These are phyloP conservation scores for Drosophila sulfurigaster DNA, from an alignment of 1,140 invertebrate species.

Conservation along the genomic window DNA sequence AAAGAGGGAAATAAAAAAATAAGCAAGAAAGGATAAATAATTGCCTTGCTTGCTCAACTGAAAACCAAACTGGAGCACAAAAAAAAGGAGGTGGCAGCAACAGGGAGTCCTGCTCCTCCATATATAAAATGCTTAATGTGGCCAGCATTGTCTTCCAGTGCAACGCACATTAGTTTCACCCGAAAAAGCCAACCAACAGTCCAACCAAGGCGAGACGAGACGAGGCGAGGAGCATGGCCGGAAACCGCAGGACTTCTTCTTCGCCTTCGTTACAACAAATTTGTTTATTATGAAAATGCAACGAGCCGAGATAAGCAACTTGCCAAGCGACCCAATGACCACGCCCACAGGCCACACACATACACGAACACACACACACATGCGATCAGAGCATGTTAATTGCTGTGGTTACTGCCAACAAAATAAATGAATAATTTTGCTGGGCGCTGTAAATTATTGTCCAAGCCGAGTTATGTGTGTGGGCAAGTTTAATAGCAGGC, in stretches of 20 bases:
- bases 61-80: background rate
- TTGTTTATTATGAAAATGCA: constrained; percentile 83
- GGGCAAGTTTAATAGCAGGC: constrained; percentile 20
- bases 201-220: background rate
- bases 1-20: background rate
- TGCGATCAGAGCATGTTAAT: constrained; percentile 65
- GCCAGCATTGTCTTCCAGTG: constrained; percentile 74
- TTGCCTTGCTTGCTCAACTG: constrained; percentile 79
- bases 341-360: constrained; percentile 24
- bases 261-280: constrained; percentile 60
- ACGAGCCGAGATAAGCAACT: constrained; percentile 80
- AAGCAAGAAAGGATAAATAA: constrained; percentile 65
- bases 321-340: constrained; percentile 68
- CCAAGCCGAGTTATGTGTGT: constrained; percentile 39
- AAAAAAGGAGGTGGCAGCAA: no score
- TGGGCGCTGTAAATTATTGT: constrained; percentile 42
- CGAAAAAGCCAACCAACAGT: background rate
- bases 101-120: background rate
- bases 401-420: constrained; percentile 74
- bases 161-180: constrained; percentile 76
- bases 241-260: constrained; percentile 38
- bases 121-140: constrained; percentile 62
- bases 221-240: constrained; percentile 18
- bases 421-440: constrained; percentile 73
- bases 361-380: constrained; percentile 9